Base-by-base conservation (phyloP, 2,113 vertebrate genomes). In the Meles meles region DNA sequence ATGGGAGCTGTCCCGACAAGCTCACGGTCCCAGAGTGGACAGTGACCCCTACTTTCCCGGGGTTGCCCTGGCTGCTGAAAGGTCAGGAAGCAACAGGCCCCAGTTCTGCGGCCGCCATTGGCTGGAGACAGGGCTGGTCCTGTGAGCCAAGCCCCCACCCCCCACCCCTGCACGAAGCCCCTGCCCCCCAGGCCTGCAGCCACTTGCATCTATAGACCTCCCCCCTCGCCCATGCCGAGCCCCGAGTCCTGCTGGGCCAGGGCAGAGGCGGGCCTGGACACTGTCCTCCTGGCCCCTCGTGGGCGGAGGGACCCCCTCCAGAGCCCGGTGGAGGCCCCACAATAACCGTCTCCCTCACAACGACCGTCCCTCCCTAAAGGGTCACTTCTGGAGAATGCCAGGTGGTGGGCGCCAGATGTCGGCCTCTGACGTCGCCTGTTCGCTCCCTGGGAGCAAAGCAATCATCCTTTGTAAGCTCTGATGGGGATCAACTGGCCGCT, bases 31-130 rank as follows among this genome's bases (percentile, higher is more conserved):
- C 42, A 18, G 61, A 42, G 34, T 10, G n/a, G 65, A 71, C 37
- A 27, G 34, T 2, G 63, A 29, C 6, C 0, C 39, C 29, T 1
- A 0, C 15, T 3, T 88, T 49, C 63, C 83, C 0, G 0, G 59
- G 11, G 44, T 29, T 21, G 31, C 79, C n/a, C 83, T 88, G 90
- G 42, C 0, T 11, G 17, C 39, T 25, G 29, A 34, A 31, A 83
- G 77, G 67, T 37, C 4, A 0, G 52, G 37, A 10, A 6, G 57
- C 57, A 59, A 25, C 2, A 39, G 34, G 20, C 27, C 17, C 2
- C 3, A 27, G 34, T 87, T 61, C 14, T 7, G 1, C 0, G 5
- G n/a, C 12, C 47, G 21, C 31, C 25, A 7, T 1, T 1, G 44
- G 13, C 86, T 34, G 89, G 52, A 61, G 49, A 74, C 8, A 2